Conservation (phyloP, 2,797 vertebrate species). For the Gymnoscopelus microlampas region DNA sequence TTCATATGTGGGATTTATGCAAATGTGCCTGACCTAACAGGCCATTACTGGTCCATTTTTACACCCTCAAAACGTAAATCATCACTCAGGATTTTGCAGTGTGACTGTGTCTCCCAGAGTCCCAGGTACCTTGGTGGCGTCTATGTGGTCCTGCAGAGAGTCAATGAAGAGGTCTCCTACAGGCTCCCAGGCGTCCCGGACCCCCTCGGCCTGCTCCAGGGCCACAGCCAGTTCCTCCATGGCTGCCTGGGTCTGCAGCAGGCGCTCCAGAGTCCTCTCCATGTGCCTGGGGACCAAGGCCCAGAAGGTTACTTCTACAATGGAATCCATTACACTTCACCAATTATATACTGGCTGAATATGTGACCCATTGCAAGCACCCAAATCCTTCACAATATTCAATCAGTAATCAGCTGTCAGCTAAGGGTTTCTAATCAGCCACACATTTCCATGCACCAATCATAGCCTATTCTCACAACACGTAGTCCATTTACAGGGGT, state of each 20-base stretch:
- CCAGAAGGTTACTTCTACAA: constrained; percentile 16
- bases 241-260: constrained; percentile 91
- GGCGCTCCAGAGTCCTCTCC: constrained; percentile 91
- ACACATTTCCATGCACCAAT: too few species aligned
- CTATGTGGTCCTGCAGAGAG: constrained; percentile 96
- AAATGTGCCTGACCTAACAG: not conserved
- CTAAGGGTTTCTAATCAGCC: too few species aligned
- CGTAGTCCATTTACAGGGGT: too few species aligned
- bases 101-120: not conserved
- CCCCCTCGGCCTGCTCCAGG: constrained; percentile 91
- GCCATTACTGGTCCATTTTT: too few species aligned
- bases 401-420: not conserved
- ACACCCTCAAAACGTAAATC: too few species aligned
- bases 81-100: not conserved
- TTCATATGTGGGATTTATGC: constrained; percentile 26
- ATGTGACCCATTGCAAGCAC: constrained; percentile 18
- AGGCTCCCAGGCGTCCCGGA: constrained; percentile 93
- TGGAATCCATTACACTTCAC: constrained; percentile 10
- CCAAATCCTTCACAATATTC: constrained; percentile 23
- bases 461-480: too few species aligned
- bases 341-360: too few species aligned
- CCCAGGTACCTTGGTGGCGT: constrained; percentile 89
- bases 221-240: constrained; percentile 91
- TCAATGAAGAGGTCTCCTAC: constrained; percentile 98
- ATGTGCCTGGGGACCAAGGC: constrained; percentile 81